Evolutionary conservation across 2,888 invertebrate genomes (phyloP).

Genomic region (Sphaeridia pumilis): DNA sequence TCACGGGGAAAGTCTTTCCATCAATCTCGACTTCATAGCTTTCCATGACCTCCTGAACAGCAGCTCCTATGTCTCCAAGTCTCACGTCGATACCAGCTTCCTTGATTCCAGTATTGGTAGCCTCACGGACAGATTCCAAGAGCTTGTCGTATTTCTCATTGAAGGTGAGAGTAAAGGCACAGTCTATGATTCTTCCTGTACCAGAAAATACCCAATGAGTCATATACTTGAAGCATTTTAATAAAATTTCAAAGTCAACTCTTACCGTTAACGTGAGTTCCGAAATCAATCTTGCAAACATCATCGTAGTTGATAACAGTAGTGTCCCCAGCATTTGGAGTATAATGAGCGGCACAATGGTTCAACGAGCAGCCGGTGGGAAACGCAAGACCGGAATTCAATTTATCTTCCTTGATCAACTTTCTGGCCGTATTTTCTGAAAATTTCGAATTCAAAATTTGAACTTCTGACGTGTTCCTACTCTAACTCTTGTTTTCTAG

Average conservation of each 20-base stretch:
- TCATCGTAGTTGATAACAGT: slow-evolving; percentile 92
- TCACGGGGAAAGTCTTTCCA: slow-evolving; percentile 90
- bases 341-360: slow-evolving; percentile 98
- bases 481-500: too few species aligned
- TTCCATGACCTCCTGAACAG: slow-evolving; percentile 97
- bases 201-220: too few species aligned
- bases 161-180: slow-evolving; percentile 94
- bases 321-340: slow-evolving; percentile 94
- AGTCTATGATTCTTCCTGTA: slow-evolving; percentile 80
- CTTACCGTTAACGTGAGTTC: slow-evolving; percentile 87
- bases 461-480: too few species aligned
- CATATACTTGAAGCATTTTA: too few species aligned
- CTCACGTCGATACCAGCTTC: slow-evolving; percentile 93
- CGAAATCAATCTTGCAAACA: slow-evolving; percentile 98
- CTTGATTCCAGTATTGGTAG: slow-evolving; percentile 92
- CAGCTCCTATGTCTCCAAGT: slow-evolving; percentile 88
- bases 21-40: slow-evolving; percentile 96
- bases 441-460: too few species aligned
- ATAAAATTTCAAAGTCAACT: too few species aligned
- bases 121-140: slow-evolving; percentile 90
- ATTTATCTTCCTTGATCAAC: slow-evolving; percentile 85
- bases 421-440: slow-evolving; percentile 77
- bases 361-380: slow-evolving; percentile 93
- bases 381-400: slow-evolving; percentile 88
- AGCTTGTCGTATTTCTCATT: slow-evolving; percentile 92